Evolutionary conservation across 1,140 invertebrate genomes (phyloP), one percentile per base, ranked within the genome.

Genomic region (Coboldia fuscipes): DNA sequence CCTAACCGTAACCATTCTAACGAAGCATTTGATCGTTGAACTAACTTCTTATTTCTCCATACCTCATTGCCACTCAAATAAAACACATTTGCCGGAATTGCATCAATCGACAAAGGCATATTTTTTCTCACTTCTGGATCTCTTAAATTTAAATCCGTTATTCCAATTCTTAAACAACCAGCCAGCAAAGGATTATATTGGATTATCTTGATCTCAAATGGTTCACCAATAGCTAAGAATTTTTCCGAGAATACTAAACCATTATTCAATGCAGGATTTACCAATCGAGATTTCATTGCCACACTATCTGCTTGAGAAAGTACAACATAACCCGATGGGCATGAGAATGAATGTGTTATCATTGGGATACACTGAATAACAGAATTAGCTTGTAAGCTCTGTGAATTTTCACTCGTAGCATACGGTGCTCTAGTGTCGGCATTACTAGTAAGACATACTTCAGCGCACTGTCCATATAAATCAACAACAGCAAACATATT

Each of bases 401-500:
- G 52, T 6, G 52, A 55, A 14, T 55, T 55, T 31, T 55, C 52
- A 33, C 51, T 54, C 22, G 50, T 56, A 14, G 53, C 52, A 41
- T 56, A 56, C 8, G 54, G 51, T 7, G 54, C 50, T 16, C 47
- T 43, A 27, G 53, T 45, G 27, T 51, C 47, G 10, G 26, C 8
- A 5, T 28, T 19, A 15, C 48, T 51, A 31, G 57, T 56, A 6
- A 65, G 52, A 39, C 55, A 60, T 31, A 93, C 85, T 66, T 92
- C 82, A 15, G 83, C 82, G 57, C 88, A 94, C 50, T 88, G 84
- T 4, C 88, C 89, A 51, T 93, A 93, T 10, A 94, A 62, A 62
- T 94, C 88, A 22, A 96, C 76, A 1, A 94, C 85, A n/a, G 84
- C 86, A 60, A 83, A 93, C 34, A 93, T 71, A 53, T 77, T 78